These are phyloP conservation scores for Crypturellus undulatus DNA, from an alignment of 2,113 vertebrate genomes.

Conservation along the genomic window DNA sequence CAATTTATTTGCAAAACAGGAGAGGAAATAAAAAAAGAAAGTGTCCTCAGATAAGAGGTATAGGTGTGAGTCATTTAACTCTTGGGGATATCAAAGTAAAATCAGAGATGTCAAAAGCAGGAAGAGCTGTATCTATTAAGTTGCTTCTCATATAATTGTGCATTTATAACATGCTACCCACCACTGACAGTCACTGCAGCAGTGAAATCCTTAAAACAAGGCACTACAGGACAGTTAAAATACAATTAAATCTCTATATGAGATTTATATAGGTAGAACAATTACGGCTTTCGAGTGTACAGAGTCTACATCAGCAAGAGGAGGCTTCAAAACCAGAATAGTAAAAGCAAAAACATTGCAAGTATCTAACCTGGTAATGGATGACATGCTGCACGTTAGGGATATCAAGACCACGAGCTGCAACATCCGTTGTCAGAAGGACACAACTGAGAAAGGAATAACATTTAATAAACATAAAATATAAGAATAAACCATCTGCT, in stretches of 20 bases:
- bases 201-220: background rate
- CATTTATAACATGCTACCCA: background rate
- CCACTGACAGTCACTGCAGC: background rate
- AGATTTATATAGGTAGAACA: background rate
- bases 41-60: background rate
- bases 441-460: slow-evolving; percentile 83
- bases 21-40: background rate
- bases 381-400: slow-evolving; percentile 95
- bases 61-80: background rate
- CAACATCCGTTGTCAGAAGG: slow-evolving; percentile 95
- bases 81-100: background rate
- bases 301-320: background rate
- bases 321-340: background rate
- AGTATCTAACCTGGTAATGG: slow-evolving; percentile 91
- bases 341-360: background rate
- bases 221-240: background rate
- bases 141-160: background rate
- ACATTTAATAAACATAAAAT: slow-evolving; percentile 33
- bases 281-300: background rate
- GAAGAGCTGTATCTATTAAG: background rate
- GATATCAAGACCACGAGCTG: slow-evolving; percentile 95
- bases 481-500: slow-evolving; percentile 5
- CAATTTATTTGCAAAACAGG: background rate
- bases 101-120: background rate
- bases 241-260: background rate